phyloP scores from a whole-genome alignment of 2,797 vertebrate species.

The Aphelocoma californica region DNA sequence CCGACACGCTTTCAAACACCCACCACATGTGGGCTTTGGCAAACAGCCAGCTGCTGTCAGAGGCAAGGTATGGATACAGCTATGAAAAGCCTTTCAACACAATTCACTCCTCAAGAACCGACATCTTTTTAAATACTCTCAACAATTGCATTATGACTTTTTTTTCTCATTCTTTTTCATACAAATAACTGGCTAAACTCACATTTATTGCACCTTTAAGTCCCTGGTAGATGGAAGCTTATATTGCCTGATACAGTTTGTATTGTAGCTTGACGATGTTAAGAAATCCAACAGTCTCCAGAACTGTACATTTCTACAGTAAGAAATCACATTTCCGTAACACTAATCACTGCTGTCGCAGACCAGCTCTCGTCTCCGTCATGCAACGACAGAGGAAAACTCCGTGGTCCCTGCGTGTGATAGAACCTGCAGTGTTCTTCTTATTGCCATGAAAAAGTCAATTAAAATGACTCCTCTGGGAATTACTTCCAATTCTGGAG shows the following conservation, averaged over 20 bases:
- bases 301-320: slow-evolving; percentile 60
- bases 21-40: slow-evolving; percentile 40
- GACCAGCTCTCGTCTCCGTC: slow-evolving; percentile 27
- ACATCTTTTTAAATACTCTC: slow-evolving; percentile 22
- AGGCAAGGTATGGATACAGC: slow-evolving; percentile 41
- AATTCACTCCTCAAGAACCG: background rate
- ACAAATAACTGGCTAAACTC: background rate
- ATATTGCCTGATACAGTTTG: slow-evolving; percentile 56
- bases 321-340: slow-evolving; percentile 58
- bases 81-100: slow-evolving; percentile 35
- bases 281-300: slow-evolving; percentile 54
- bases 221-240: slow-evolving; percentile 59
- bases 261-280: slow-evolving; percentile 39
- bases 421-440: slow-evolving; percentile 68
- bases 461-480: slow-evolving; percentile 39
- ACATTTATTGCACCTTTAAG: slow-evolving; percentile 53
- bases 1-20: background rate
- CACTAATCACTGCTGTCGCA: slow-evolving; percentile 16
- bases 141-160: background rate
- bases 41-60: slow-evolving; percentile 15
- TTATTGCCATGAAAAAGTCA: slow-evolving; percentile 68
- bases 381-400: slow-evolving; percentile 42
- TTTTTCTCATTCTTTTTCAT: background rate
- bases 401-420: background rate
- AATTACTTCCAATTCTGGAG: slow-evolving; percentile 47